phyloP scores from a whole-genome alignment of 92 coral and sea anemone species.

The Epizoanthus stellaris region DNA sequence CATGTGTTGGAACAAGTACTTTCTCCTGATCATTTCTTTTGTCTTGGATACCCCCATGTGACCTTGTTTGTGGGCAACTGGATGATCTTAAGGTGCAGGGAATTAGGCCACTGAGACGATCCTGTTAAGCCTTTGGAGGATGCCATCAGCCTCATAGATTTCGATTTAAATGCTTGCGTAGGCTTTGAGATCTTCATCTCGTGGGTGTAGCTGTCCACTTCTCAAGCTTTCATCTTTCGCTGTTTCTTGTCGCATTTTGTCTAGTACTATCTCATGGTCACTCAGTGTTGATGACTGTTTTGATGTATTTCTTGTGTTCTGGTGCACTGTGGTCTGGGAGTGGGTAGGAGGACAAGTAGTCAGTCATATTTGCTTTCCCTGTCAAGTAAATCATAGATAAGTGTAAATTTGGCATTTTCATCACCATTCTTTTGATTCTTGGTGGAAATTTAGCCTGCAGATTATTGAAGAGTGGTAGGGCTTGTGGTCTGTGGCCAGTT shows the following conservation, averaged over 20 bases:
- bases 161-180: too few relatives aligned
- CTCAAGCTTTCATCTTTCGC: too few relatives aligned
- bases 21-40: too few relatives aligned
- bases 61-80: conserved; percentile 9
- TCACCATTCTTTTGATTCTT: too few relatives aligned
- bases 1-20: too few relatives aligned
- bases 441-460: too few relatives aligned
- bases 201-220: too few relatives aligned
- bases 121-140: conserved; percentile 56
- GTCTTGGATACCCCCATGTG: too few relatives aligned
- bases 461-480: too few relatives aligned
- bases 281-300: conserved; percentile 48
- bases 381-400: conserved; percentile 51
- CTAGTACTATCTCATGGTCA: conserved; percentile 60
- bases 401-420: too few relatives aligned
- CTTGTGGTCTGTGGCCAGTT: neutral
- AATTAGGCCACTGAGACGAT: conserved; percentile 63
- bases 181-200: too few relatives aligned
- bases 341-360: conserved; percentile 57
- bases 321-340: conserved; percentile 8
- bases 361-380: neutral
- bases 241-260: conserved; percentile 20
- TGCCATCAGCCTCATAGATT: conserved; percentile 57
- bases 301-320: conserved; percentile 44
- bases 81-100: conserved; percentile 29